These are phyloP conservation scores for Hypsibius dujardini DNA, from an alignment of 1,140 invertebrate species.

Conservation along the genomic window DNA sequence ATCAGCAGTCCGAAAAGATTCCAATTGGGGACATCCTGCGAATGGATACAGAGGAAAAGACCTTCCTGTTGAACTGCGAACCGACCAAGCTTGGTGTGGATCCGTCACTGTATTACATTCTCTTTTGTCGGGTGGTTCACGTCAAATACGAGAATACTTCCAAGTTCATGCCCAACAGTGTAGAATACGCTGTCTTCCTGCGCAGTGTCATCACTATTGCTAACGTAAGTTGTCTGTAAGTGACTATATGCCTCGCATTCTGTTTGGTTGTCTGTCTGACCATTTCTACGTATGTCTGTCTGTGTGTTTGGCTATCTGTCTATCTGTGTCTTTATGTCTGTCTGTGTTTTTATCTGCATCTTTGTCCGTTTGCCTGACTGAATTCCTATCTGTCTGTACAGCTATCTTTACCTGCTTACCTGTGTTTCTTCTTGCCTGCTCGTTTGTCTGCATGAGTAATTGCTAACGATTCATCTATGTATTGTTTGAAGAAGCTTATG, in stretches of 20 bases:
- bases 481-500: too few relatives aligned
- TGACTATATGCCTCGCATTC: too few relatives aligned
- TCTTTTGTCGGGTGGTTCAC: not conserved
- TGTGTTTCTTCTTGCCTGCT: too few relatives aligned
- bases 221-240: not conserved
- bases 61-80: conserved; percentile 7
- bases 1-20: conserved; percentile 8
- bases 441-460: too few relatives aligned
- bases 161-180: conserved; percentile 6
- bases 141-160: conserved; percentile 11
- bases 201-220: conserved; percentile 13
- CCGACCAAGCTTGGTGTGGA: conserved; percentile 6
- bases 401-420: too few relatives aligned
- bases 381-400: too few relatives aligned
- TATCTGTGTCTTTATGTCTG: too few relatives aligned
- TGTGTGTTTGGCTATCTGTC: too few relatives aligned
- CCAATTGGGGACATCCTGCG: conserved; percentile 13
- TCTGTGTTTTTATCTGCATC: too few relatives aligned
- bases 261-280: too few relatives aligned
- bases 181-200: conserved; percentile 6
- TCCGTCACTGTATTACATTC: not conserved
- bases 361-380: not conserved
- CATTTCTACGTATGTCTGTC: too few relatives aligned
- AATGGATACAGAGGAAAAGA: not conserved
- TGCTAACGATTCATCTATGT: too few relatives aligned